Conservation (phyloP, 2,888 invertebrate species). For the Dasypolia templi region DNA sequence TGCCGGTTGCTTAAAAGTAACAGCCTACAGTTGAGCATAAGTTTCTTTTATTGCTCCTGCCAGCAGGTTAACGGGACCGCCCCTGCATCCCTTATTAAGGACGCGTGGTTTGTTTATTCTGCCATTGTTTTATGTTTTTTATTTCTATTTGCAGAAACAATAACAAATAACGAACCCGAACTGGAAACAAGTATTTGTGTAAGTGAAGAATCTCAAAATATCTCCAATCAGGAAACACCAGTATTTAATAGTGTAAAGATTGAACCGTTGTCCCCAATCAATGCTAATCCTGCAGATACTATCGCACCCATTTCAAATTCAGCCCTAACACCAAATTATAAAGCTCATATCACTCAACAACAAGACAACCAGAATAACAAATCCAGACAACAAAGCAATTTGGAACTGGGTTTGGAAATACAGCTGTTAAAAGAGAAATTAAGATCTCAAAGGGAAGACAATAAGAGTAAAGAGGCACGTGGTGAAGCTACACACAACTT, state of each 20-base stretch:
- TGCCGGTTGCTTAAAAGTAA: not conserved
- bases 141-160: conserved; percentile 23
- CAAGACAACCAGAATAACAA: not conserved
- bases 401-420: conserved; percentile 31
- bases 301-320: not conserved
- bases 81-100: not conserved
- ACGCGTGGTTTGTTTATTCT: not conserved
- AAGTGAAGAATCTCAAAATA: conserved; percentile 38
- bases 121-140: not conserved
- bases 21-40: not conserved
- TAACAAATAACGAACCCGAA: not conserved
- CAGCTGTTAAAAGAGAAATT: conserved; percentile 43
- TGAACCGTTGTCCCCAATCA: conserved; percentile 34
- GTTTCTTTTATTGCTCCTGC: not conserved
- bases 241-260: conserved; percentile 23
- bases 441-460: conserved; percentile 26
- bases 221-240: conserved; percentile 7
- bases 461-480: conserved; percentile 10
- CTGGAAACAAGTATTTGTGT: conserved; percentile 18
- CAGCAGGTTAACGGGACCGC: not conserved
- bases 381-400: not conserved
- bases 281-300: not conserved
- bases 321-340: not conserved
- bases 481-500: conserved; percentile 19
- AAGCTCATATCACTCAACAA: not conserved